Evolutionary conservation across 2,113 vertebrate genomes (phyloP).

Genomic region (Martes martes): DNA sequence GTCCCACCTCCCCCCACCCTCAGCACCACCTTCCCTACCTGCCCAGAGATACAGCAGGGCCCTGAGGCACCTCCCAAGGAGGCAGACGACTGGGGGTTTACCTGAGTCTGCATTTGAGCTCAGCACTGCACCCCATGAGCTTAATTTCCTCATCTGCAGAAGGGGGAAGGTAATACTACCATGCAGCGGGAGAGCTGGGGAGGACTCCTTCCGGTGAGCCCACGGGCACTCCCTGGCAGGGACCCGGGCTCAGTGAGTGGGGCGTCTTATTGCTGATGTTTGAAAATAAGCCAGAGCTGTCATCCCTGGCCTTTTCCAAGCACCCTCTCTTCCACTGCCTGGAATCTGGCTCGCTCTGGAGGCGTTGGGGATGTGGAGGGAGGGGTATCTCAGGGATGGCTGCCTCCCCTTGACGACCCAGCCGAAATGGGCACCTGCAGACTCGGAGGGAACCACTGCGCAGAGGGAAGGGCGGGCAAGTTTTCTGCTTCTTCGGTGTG

Average conservation of each 20-base stretch:
- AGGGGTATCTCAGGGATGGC: neutral
- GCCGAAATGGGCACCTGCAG: neutral
- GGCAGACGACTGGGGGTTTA: neutral
- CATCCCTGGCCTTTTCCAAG: neutral
- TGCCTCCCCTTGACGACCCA: no score
- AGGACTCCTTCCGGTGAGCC: neutral
- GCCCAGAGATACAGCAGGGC: neutral
- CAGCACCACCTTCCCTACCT: neutral
- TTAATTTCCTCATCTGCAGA: neutral
- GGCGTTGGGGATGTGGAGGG: neutral
- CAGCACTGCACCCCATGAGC: neutral
- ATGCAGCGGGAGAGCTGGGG: neutral
- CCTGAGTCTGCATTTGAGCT: neutral
- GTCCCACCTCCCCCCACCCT: accelerated
- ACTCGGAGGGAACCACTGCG: neutral
- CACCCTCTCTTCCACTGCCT: no score
- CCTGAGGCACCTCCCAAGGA: neutral
- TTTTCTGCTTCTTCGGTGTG: no score
- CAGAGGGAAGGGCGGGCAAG: accelerated
- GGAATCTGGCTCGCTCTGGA: neutral
- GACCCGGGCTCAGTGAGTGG: neutral
- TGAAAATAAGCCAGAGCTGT: neutral
- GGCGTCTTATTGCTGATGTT: neutral
- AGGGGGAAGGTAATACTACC: neutral
- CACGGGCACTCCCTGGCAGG: no score